Conservation (phyloP, 2,888 invertebrate species). For the Drosophila lutescens region DNA sequence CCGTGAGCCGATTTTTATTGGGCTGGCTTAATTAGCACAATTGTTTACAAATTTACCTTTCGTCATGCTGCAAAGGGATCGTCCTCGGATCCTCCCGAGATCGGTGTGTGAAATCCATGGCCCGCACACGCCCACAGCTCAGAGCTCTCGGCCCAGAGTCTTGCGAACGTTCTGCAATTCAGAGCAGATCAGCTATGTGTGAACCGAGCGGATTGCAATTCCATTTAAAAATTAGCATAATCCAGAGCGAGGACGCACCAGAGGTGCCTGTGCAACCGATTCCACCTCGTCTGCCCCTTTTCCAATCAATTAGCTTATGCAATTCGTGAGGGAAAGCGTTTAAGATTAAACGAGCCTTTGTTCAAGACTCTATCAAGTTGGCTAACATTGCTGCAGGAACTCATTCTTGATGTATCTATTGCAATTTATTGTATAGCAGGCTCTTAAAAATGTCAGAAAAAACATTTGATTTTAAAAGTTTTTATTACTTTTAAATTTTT, state of each 20-base stretch:
- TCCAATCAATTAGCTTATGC: constrained; percentile 15
- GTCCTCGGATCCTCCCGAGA: not conserved
- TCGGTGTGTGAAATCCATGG: constrained; percentile 60
- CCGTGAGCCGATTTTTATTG: constrained; percentile 74
- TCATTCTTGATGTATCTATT: too few relatives aligned
- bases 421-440: too few relatives aligned
- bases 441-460: too few relatives aligned
- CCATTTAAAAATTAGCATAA: constrained; percentile 79
- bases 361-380: too few relatives aligned
- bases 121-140: constrained; percentile 76
- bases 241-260: constrained; percentile 49
- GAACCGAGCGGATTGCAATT: constrained; percentile 66
- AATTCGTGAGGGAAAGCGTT: not conserved
- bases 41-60: constrained; percentile 83
- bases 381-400: too few relatives aligned
- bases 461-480: too few relatives aligned
- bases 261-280: not conserved
- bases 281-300: not conserved
- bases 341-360: not conserved
- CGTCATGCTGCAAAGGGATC: constrained; percentile 65
- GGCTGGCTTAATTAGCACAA: constrained; percentile 81
- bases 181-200: constrained; percentile 49
- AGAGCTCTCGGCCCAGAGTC: not conserved
- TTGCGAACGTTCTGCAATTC: not conserved
- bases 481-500: too few relatives aligned